A percentile compares a stretch with the other conserved stretches of the same genome.
Conservation (phyloP, 1,140 invertebrate genomes). For the Pachyrhynchus sulphureomaculatus region DNA sequence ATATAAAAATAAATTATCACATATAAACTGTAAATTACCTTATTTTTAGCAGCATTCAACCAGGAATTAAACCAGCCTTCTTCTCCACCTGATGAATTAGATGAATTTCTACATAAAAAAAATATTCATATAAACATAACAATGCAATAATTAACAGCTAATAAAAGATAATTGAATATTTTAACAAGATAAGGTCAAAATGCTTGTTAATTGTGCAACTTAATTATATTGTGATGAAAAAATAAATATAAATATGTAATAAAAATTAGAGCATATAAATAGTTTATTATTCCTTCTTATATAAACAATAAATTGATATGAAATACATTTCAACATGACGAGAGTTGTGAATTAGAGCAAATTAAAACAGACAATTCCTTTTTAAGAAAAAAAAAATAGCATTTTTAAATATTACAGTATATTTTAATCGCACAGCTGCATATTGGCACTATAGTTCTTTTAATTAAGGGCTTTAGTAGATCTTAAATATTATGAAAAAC, state of each 20-base stretch:
- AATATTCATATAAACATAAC: neutral
- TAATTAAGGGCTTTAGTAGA: neutral
- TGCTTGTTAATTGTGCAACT: neutral
- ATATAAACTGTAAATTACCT: too few relatives aligned
- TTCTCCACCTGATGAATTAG: neutral
- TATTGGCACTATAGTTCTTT: neutral
- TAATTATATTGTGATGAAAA: neutral
- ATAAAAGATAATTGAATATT: neutral
- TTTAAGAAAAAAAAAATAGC: neutral
- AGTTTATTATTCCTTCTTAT: neutral
- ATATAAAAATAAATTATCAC: too few relatives aligned
- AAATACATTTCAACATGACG: too few relatives aligned
- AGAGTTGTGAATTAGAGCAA: too few relatives aligned
- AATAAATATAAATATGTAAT: neutral
- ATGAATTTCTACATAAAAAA: neutral
- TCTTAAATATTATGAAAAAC: neutral
- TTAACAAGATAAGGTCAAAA: slow-evolving; percentile 1
- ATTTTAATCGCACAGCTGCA: neutral
- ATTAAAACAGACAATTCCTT: too few relatives aligned
- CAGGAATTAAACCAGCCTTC: slow-evolving; percentile 48
- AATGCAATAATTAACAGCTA: neutral
- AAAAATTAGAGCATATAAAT: neutral
- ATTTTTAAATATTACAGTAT: neutral
- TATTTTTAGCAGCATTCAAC: slow-evolving; percentile 50
- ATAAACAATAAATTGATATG: too few relatives aligned